Base-by-base conservation (phyloP, 1,140 invertebrate species). In the Tetragonula clypearis region DNA sequence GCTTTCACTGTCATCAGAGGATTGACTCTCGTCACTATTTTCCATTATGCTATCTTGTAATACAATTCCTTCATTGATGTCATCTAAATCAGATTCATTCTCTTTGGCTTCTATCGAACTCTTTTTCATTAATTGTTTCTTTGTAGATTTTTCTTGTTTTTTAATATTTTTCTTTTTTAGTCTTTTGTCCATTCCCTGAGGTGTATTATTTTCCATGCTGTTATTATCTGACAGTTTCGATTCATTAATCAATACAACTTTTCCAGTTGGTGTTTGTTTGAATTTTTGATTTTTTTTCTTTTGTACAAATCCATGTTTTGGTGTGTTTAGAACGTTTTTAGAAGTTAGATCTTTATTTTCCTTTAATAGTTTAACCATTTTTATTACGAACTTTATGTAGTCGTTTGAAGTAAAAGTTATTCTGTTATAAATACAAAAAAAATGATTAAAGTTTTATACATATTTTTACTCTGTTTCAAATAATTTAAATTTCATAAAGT, bases 211-310 rank as follows among this genome's bases (percentile, higher is more conserved):
- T 30, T 81, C 23, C 4, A n/a, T 60, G 5, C 19, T 71, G 17
- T 68, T 49, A 23, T 68, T 49, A 23, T 55, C 56, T 14, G 74
- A 26, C 11, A 6, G 0, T 26, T 87, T 84, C 0, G 73, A 77
- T 17, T 77, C 69, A n/a, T 89, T 88, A 21, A 91, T 76, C 0
- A 91, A n/a, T 2, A 58, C 0, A 21, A 90, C 81, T 77, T 92
- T 93, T 14, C 82, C 85, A 0, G 17, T 55, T 1, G 89, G 80
- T 14, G 89, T 91, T 21, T 88, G 69, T 56, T 91, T 92, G n/a
- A 91, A 91, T 82, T 92, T 92, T 11, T 76, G 17, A 17, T 72
- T 82, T n/a, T 88, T 88, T 2, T 88, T 82, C 15, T 88, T 88
- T 0, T 83, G 78, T 55, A 88, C 2, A 41, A 69, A 86, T 15